phyloP scores from a whole-genome alignment of 2,888 invertebrate genomes.

The Parochlus steinenii region DNA sequence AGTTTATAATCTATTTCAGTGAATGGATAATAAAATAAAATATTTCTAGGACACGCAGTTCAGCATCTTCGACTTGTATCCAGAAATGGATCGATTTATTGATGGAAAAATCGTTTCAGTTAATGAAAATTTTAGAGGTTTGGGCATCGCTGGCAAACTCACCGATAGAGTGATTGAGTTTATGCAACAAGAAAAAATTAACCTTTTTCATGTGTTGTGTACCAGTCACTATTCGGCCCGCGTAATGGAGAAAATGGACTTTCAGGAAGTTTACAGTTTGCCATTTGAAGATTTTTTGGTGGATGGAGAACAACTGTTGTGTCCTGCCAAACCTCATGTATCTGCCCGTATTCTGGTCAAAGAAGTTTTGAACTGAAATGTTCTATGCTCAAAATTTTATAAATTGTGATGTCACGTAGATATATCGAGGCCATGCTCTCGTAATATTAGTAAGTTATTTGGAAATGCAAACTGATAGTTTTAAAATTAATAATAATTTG shows the following conservation, averaged over 20 bases:
- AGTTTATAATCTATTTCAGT: too few species aligned
- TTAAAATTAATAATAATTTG: background rate
- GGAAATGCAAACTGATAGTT: too few species aligned
- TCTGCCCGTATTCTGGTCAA: conserved; percentile 41
- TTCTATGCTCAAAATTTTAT: background rate
- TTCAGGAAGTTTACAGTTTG: conserved; percentile 45
- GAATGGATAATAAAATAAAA: too few species aligned
- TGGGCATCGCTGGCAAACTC: conserved; percentile 28
- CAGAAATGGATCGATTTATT: conserved; percentile 24
- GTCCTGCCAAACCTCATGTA: conserved; percentile 46
- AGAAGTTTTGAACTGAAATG: conserved; percentile 20
- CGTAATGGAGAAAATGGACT: conserved; percentile 52
- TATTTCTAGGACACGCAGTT: conserved; percentile 32
- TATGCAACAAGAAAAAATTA: conserved; percentile 25
- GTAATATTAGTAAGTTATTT: too few species aligned
- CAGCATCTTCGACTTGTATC: conserved; percentile 31
- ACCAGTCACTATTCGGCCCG: conserved; percentile 60
- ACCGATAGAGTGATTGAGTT: conserved; percentile 25
- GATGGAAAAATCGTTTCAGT: conserved; percentile 30
- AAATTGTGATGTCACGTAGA: background rate
- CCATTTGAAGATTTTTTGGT: conserved; percentile 46
- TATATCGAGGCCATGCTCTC: background rate
- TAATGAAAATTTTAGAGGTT: conserved; percentile 26
- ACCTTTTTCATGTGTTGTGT: conserved; percentile 53
- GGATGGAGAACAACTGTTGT: conserved; percentile 44